phyloP scores from a whole-genome alignment of 2,113 vertebrate genomes.

The rabbit (Oryctolagus cuniculus) region mOryCun1.1 NC_091440.1:13860501-13861000 shows the following conservation, averaged over 20 bases:
- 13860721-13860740: not conserved
- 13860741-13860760: not conserved
- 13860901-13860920: not conserved
- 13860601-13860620: not conserved
- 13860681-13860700: not conserved
- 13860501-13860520: not conserved
- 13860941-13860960: not conserved
- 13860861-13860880: not conserved
- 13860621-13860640: not conserved
- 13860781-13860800: not conserved
- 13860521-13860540: accelerated
- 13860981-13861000: constrained; percentile 50
- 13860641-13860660: not conserved
- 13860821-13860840: not conserved
- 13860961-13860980: constrained; percentile 4
- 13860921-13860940: not conserved
- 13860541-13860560: not conserved
- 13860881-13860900: not conserved
- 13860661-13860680: not conserved
- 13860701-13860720: not conserved
- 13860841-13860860: not conserved
- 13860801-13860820: not conserved
- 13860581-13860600: not conserved
- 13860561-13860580: not conserved
- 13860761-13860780: not conserved